Evolutionary conservation across 2,113 vertebrate species (phyloP).

Genomic region (Zootoca vivipara): DNA sequence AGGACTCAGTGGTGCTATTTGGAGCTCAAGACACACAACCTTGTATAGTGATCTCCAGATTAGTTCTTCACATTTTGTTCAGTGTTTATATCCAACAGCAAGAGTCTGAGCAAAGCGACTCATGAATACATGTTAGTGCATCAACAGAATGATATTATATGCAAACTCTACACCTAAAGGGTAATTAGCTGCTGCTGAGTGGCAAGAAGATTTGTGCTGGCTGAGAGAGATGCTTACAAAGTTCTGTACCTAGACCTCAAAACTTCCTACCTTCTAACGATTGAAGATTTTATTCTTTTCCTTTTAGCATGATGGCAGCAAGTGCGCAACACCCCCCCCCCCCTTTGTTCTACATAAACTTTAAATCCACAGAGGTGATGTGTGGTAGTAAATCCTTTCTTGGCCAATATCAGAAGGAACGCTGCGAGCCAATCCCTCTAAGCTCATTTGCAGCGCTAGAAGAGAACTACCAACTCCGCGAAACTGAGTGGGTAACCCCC

Average conservation of each 20-base stretch:
- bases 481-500: neutral
- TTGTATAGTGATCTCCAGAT: neutral
- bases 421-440: neutral
- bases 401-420: neutral
- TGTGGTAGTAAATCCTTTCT: neutral
- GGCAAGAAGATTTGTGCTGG: neutral
- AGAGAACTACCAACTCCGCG: neutral
- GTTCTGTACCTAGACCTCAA: neutral
- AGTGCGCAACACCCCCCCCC: neutral
- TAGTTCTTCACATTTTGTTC: neutral
- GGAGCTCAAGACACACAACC: neutral
- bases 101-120: neutral
- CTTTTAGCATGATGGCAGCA: neutral
- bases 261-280: neutral
- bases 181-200: neutral
- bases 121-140: neutral
- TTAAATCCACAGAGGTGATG: neutral
- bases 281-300: neutral
- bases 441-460: neutral
- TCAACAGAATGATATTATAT: neutral
- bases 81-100: neutral
- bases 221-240: neutral
- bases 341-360: neutral
- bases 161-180: neutral
- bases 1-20: neutral